A percentile compares a stretch with the other conserved stretches of the same genome.
These are phyloP conservation scores for Gymnosoma rotundatum DNA, from an alignment of 2,888 invertebrate species.

Conservation along the genomic window DNA sequence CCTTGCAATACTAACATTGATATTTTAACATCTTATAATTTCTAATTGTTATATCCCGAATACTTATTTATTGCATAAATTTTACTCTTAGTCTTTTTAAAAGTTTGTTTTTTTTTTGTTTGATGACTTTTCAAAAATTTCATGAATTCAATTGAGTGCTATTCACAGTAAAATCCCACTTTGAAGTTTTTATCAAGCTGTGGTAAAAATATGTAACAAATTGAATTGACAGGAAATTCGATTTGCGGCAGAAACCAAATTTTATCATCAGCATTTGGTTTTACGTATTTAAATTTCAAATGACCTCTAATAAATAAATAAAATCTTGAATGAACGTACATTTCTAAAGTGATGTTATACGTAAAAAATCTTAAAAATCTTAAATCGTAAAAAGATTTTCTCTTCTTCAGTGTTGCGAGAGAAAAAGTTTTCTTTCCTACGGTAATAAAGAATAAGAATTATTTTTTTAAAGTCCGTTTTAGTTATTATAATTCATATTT, in stretches of 20 bases:
- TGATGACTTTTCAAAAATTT: neutral
- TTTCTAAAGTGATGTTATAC: no score
- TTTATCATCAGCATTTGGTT: neutral
- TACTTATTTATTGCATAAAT: neutral
- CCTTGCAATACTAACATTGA: neutral
- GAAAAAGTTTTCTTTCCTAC: no score
- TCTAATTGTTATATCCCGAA: no score
- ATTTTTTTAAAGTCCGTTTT: no score
- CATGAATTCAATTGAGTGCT: neutral
- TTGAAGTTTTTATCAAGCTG: neutral
- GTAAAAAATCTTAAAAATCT: no score
- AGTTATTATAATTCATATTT: no score
- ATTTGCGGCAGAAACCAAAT: neutral
- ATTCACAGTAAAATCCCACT: neutral
- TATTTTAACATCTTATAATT: no score
- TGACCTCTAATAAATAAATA: no score
- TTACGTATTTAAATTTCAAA: neutral
- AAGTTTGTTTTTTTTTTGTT: neutral
- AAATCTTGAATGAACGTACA: no score
- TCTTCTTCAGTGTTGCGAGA: no score
- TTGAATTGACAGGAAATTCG: neutral
- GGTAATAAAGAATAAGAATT: no score
- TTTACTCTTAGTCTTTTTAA: neutral
- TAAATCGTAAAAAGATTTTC: no score
- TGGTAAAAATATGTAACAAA: neutral